A percentile compares a stretch with the other conserved stretches of the same genome.
Conservation (phyloP, 1,140 invertebrate species). For the Lucilia cuprina region DNA sequence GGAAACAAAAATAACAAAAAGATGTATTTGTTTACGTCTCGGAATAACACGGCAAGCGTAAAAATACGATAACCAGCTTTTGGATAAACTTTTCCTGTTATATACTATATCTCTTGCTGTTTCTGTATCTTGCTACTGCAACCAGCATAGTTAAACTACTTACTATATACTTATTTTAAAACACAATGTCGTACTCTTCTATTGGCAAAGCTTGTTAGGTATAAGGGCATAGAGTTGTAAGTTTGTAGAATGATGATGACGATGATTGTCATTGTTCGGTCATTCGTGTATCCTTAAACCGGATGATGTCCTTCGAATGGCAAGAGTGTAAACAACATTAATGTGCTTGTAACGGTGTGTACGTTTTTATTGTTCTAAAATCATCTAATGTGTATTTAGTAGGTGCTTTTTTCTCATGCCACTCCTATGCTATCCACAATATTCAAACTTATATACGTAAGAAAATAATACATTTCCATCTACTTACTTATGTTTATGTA, state of each 20-base stretch:
- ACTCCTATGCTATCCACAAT: conserved; percentile 26
- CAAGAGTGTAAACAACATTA: conserved; percentile 60
- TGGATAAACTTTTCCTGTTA: background rate
- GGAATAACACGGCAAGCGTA: conserved; percentile 21
- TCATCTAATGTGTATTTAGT: background rate
- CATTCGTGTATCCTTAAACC: conserved; percentile 41
- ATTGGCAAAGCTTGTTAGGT: background rate
- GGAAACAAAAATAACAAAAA: background rate
- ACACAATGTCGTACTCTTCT: too few species aligned
- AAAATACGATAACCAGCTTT: conserved; percentile 29
- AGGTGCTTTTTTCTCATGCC: background rate
- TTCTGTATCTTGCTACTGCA: background rate
- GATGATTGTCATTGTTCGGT: conserved; percentile 45
- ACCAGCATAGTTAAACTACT: background rate
- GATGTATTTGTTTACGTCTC: conserved; percentile 12
- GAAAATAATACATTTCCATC: background rate
- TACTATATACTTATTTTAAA: too few species aligned
- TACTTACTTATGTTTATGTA: background rate
- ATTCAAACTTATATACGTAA: background rate
- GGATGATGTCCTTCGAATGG: conserved; percentile 37
- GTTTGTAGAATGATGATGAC: background rate
- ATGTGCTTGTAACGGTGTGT: conserved; percentile 45
- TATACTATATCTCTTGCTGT: background rate
- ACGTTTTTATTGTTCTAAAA: conserved; percentile 45
- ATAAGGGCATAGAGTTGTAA: background rate